A percentile compares a stretch with the other conserved stretches of the same genome.
These are phyloP conservation scores for Cacatua alba DNA, from an alignment of 2,113 vertebrate species.

Conservation along the genomic window DNA sequence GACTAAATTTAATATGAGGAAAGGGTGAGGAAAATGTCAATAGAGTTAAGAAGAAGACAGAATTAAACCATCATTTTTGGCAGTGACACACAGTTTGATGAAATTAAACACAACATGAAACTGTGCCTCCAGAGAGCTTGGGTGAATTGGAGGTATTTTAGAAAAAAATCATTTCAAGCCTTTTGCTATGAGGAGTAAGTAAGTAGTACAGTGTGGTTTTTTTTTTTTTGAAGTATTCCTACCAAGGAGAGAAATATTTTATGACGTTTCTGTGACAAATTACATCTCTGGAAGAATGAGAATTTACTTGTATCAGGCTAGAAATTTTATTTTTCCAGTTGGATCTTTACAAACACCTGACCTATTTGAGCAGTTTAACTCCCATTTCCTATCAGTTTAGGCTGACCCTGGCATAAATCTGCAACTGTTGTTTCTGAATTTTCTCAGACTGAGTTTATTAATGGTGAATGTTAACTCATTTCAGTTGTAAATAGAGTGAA, in stretches of 20 bases:
- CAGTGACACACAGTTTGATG: neutral
- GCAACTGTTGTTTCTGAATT: neutral
- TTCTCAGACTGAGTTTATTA: neutral
- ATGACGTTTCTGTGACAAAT: neutral
- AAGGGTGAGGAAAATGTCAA: neutral
- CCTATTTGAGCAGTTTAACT: neutral
- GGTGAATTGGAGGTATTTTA: neutral
- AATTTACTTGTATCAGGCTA: neutral
- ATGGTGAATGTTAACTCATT: neutral
- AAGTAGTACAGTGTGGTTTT: neutral
- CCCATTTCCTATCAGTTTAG: neutral
- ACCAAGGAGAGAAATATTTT: neutral
- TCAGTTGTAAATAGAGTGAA: neutral
- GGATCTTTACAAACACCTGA: neutral
- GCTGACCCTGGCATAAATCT: neutral
- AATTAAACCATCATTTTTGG: conserved; percentile 42
- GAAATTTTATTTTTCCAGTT: neutral
- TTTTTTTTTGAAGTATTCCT: neutral
- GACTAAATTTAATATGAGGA: neutral
- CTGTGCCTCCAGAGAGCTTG: neutral
- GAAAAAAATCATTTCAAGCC: neutral
- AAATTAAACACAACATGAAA: conserved; percentile 40
- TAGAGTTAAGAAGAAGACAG: neutral
- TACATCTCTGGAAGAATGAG: neutral
- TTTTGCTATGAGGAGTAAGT: neutral